phyloP scores from a whole-genome alignment of 2,113 vertebrate species.

The Mixornis gularis region DNA sequence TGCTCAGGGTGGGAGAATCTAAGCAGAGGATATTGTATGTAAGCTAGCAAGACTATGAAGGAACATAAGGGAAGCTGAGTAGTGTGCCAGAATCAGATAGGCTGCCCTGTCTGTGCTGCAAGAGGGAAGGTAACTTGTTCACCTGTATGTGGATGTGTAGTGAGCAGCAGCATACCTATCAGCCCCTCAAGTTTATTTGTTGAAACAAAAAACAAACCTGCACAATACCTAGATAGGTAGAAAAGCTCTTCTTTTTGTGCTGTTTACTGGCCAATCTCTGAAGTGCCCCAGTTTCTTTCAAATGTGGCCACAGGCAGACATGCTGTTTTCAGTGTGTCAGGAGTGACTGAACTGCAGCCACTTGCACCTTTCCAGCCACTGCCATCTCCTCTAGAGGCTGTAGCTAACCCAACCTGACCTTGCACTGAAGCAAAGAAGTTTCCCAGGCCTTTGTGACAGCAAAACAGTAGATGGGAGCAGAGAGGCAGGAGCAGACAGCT shows the following conservation, averaged over 20 bases:
- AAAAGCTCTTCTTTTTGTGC: not conserved
- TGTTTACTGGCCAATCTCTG: not conserved
- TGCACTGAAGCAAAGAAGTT: not conserved
- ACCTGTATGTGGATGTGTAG: not conserved
- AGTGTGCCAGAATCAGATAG: not conserved
- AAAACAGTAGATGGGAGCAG: not conserved
- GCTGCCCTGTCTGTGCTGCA: not conserved
- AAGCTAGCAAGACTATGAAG: not conserved
- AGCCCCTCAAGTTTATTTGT: not conserved
- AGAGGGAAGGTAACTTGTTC: not conserved
- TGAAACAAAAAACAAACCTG: not conserved
- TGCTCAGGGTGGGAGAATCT: not conserved
- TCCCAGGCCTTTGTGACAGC: not conserved
- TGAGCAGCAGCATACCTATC: not conserved
- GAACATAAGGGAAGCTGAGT: not conserved
- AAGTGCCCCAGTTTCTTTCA: not conserved
- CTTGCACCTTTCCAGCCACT: not conserved
- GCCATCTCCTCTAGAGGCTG: not conserved
- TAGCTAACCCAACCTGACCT: not conserved
- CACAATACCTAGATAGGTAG: not conserved
- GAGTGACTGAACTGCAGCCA: not conserved
- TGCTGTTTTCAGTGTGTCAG: not conserved
- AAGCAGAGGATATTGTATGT: not conserved
- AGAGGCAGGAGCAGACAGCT: not conserved
- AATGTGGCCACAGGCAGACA: not conserved